A percentile compares a stretch with the other conserved stretches of the same genome.
Conservation (phyloP, 2,113 vertebrate species). For the Melanotaenia duboulayi region DNA sequence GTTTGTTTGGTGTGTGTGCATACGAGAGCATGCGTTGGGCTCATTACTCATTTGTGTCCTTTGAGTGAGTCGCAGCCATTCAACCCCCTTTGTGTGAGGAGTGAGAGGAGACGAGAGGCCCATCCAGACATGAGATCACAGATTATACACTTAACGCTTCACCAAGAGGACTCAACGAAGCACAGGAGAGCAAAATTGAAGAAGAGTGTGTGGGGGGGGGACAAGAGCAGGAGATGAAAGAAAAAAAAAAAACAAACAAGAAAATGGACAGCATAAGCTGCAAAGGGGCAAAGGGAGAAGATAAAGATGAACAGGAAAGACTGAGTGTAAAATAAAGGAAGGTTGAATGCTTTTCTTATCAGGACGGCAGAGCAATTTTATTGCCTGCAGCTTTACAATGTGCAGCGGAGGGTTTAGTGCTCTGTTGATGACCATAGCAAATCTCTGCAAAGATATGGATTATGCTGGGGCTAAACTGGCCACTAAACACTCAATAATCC, state of each 20-base stretch:
- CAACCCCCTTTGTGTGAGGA: constrained; percentile 77
- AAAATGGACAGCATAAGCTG: constrained; percentile 32
- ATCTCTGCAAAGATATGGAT: constrained; percentile 71
- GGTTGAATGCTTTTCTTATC: constrained; percentile 57
- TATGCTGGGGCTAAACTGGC: constrained; percentile 67
- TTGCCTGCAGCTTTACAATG: constrained; percentile 52
- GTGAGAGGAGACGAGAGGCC: constrained; percentile 74
- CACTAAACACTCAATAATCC: constrained; percentile 70
- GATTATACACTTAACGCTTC: constrained; percentile 82
- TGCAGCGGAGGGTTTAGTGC: constrained; percentile 57
- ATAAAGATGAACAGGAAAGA: neutral
- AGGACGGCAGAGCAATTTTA: constrained; percentile 47
- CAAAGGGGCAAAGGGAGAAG: constrained; percentile 13
- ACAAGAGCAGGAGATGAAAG: constrained; percentile 32
- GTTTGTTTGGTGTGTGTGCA: constrained; percentile 32
- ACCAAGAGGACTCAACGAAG: constrained; percentile 70
- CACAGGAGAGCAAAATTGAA: constrained; percentile 58
- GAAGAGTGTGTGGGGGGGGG: constrained; percentile 5
- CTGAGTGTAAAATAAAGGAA: constrained; percentile 38
- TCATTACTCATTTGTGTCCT: constrained; percentile 79
- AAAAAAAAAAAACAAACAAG: constrained; percentile 64
- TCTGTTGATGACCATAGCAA: constrained; percentile 59
- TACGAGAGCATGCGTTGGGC: constrained; percentile 28
- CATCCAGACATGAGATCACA: constrained; percentile 83
- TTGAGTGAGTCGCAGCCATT: constrained; percentile 72